phyloP scores from a whole-genome alignment of 2,888 invertebrate species.

The Deladenus siricidicola region DNA sequence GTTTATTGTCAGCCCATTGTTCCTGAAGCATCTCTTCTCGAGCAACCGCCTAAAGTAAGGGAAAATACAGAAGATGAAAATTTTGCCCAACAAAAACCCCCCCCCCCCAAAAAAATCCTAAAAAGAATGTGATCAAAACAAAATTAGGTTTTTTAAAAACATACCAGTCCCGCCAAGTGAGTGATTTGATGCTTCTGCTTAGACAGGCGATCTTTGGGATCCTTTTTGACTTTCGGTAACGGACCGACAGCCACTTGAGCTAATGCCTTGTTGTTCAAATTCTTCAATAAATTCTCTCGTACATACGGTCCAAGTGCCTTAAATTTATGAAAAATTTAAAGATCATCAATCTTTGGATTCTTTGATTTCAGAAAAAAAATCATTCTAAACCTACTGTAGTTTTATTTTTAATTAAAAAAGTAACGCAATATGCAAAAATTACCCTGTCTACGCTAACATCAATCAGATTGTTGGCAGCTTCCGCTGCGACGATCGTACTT shows the following conservation, averaged over 20 bases:
- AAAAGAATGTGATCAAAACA: not conserved
- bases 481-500: constrained; percentile 32
- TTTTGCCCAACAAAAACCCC: not conserved
- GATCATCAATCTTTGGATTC: too few species aligned
- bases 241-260: constrained; percentile 14
- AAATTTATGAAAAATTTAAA: too few species aligned
- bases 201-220: constrained; percentile 32
- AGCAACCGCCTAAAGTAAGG: constrained; percentile 38
- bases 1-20: constrained; percentile 46
- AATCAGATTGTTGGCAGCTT: constrained; percentile 37
- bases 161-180: constrained; percentile 39
- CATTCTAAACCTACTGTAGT: constrained; percentile 6
- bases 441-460: constrained; percentile 47
- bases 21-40: constrained; percentile 49
- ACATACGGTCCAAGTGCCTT: constrained; percentile 47
- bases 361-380: not conserved
- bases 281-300: constrained; percentile 39
- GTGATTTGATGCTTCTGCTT: constrained; percentile 53
- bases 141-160: constrained; percentile 8
- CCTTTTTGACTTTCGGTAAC: constrained; percentile 22
- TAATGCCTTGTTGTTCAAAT: constrained; percentile 33
- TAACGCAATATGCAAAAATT: not conserved
- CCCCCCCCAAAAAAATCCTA: constrained; percentile 10
- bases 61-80: not conserved
- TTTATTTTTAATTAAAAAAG: not conserved